Conservation (phyloP, 2,797 vertebrate genomes). For the Anas capensis region DNA sequence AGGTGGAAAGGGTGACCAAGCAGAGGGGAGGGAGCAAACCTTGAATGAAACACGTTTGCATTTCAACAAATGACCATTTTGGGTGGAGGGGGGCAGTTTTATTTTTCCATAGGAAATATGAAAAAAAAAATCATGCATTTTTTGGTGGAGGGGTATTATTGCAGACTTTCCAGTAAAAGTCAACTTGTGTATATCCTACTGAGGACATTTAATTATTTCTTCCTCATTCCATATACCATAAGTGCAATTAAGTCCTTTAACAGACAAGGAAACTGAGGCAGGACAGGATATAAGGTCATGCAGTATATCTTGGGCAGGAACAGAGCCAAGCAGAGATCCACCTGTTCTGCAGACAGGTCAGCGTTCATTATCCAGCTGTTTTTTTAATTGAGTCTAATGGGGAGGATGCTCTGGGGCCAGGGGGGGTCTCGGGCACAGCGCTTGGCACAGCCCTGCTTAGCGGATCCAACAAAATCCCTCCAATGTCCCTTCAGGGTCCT, state of each 20-base stretch:
- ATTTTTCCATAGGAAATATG: not conserved
- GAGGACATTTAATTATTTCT: not conserved
- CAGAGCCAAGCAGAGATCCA: not conserved
- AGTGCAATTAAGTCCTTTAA: not conserved
- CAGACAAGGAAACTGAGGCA: not conserved
- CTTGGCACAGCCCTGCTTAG: not conserved
- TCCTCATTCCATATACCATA: not conserved
- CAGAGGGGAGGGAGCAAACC: not conserved
- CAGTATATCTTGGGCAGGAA: not conserved
- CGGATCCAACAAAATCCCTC: not conserved
- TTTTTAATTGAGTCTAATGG: not conserved
- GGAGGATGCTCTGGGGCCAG: not conserved
- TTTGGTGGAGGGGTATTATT: not conserved
- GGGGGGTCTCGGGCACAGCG: accelerated
- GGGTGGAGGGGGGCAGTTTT: not conserved
- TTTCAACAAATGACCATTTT: not conserved
- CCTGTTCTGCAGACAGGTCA: not conserved
- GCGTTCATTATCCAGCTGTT: not conserved
- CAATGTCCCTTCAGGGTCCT: not conserved
- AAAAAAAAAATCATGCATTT: not conserved
- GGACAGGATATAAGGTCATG: accelerated
- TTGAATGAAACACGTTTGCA: accelerated
- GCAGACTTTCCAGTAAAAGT: not conserved
- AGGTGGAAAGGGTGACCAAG: not conserved
- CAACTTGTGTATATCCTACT: not conserved